Conservation (phyloP, 2,113 vertebrate species). For the Otis tarda region DNA sequence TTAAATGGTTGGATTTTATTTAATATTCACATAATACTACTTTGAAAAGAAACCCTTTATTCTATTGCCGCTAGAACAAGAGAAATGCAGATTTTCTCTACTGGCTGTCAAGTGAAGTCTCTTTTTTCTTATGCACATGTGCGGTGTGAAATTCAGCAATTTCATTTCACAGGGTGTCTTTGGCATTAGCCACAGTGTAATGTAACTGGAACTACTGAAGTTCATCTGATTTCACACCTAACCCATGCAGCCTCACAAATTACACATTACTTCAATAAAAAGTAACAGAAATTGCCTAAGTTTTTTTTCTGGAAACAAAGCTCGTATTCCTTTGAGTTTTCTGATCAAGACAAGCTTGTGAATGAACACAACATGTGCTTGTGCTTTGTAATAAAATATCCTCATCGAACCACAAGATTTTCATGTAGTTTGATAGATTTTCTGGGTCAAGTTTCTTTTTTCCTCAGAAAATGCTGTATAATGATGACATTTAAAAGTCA, state of each 20-base stretch:
- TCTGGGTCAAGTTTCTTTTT: not conserved
- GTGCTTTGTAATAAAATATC: not conserved
- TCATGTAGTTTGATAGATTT: not conserved
- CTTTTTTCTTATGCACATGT: not conserved
- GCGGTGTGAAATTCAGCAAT: slow-evolving; percentile 44
- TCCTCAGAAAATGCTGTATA: not conserved
- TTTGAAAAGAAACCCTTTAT: slow-evolving; percentile 49
- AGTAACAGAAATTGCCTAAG: not conserved
- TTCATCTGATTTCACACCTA: slow-evolving; percentile 68
- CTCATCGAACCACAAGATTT: not conserved
- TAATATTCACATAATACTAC: slow-evolving; percentile 55
- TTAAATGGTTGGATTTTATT: slow-evolving; percentile 44
- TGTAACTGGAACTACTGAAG: slow-evolving; percentile 31
- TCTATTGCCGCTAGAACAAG: slow-evolving; percentile 24
- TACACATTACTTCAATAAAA: not conserved
- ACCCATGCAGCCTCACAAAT: slow-evolving; percentile 28
- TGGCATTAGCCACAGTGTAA: slow-evolving; percentile 59
- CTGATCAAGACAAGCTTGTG: not conserved
- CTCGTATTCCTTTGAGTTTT: not conserved
- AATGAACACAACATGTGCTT: fast-evolving
- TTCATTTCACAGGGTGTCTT: slow-evolving; percentile 63
- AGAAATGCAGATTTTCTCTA: slow-evolving; percentile 22
- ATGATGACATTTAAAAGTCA: not conserved
- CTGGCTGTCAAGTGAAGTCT: slow-evolving; percentile 11
- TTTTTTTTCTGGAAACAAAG: not conserved